These are phyloP conservation scores for Drosophila rellima DNA, from an alignment of 2,888 invertebrate species.

Conservation along the genomic window DNA sequence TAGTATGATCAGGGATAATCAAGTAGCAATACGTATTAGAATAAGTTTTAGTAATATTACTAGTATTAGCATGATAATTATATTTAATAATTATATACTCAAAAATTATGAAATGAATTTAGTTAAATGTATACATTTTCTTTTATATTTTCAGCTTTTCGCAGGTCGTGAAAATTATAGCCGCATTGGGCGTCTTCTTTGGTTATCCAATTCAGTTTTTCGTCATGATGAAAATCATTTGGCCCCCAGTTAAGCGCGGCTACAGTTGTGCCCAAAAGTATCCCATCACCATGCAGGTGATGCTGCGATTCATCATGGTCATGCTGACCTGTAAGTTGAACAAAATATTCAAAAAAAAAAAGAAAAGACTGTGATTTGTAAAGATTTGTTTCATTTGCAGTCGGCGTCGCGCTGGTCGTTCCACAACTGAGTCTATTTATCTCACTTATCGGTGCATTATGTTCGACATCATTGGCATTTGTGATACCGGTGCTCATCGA, in stretches of 20 bases:
- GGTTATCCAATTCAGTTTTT: constrained; percentile 98
- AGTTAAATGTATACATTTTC: not conserved
- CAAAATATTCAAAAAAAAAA: not conserved
- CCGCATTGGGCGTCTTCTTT: constrained; percentile 94
- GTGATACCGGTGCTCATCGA: constrained; percentile 95
- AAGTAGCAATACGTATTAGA: too few relatives aligned
- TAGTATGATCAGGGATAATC: too few relatives aligned
- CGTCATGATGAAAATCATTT: constrained; percentile 95
- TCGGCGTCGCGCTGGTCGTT: constrained; percentile 93
- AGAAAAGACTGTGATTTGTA: too few relatives aligned
- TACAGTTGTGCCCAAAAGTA: constrained; percentile 87
- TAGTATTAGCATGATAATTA: too few relatives aligned
- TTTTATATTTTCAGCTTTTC: constrained; percentile 88
- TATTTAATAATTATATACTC: too few relatives aligned
- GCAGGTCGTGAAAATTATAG: constrained; percentile 92
- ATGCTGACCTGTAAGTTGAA: constrained; percentile 93
- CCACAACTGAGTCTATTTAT: constrained; percentile 95
- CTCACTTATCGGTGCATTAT: constrained; percentile 95
- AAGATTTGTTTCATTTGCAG: constrained; percentile 84
- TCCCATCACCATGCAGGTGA: constrained; percentile 89
- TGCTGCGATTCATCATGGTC: constrained; percentile 90
- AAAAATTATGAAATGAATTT: not conserved
- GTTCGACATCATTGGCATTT: constrained; percentile 94
- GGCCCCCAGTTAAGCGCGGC: constrained; percentile 90
- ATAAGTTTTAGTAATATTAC: too few relatives aligned